Base-by-base conservation (phyloP, 2,797 vertebrate species). In the Chaetophractus vellerosus region DNA sequence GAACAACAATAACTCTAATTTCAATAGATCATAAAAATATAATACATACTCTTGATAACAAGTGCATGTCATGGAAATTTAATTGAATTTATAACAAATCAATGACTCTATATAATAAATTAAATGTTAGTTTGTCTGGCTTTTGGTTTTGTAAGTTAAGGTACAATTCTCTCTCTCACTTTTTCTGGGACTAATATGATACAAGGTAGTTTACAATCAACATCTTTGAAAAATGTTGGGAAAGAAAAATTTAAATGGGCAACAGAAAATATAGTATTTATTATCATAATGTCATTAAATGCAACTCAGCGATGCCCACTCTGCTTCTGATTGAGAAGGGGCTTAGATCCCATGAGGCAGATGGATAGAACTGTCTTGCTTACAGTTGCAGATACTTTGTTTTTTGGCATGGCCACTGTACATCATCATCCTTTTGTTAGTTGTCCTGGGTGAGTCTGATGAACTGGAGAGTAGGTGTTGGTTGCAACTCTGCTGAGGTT, bases 21-120 rank as follows among this genome's bases (percentile, higher is more conserved):
- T 92, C 82, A 88, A 52, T 52, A 82, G n/a, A 3, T 48, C 93
- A 41, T 84, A 1, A 92, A 92, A 94, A 88, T 89, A 61, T 38
- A 87, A 52, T 80, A 24, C 4, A 59, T 24, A 75, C 14, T 87
- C 33, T 76, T 87, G 48, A 41, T 93, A 71, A 33, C 72, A 74
- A 28, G 48, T 26, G 33, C 18, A 57, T 76, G 84, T 61, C 50
- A 84, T 55, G 76, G 79, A 88, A 82, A 75, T 61, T 36, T 92
- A 90, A 88, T 48, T 80, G 16, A 88, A 92, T 93, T 71, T 55
- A 36, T 81, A 61, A 21, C 19, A 85, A 91, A 36, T 61, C 45
- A 89, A 41, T 82, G 21, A 64, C 15, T n/a, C 16, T 79, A 21
- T 83, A 2, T 59, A 50, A 31, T 63, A 76, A 78, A 95, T 66